These are phyloP conservation scores for Sturnus vulgaris DNA, from an alignment of 2,113 vertebrate genomes.

Conservation along the genomic window DNA sequence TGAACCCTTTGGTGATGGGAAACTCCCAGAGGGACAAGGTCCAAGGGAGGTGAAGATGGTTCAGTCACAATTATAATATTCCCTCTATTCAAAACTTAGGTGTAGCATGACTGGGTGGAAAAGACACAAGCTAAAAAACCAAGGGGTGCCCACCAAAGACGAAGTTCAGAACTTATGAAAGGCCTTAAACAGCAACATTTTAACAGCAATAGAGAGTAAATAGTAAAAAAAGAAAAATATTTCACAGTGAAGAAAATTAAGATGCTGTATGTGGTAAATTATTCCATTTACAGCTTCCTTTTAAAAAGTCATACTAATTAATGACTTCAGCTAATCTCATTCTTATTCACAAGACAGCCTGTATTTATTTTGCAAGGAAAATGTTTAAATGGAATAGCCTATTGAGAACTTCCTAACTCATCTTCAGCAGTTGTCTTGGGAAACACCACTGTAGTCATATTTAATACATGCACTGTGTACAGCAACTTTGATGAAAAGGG, in stretches of 20 bases:
- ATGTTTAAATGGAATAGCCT: slow-evolving; percentile 53
- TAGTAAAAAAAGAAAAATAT: background rate
- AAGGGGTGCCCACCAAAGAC: background rate
- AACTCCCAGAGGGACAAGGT: background rate
- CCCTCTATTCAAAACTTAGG: background rate
- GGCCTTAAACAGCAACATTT: background rate
- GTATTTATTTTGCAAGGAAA: slow-evolving; percentile 69
- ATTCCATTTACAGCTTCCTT: slow-evolving; percentile 27
- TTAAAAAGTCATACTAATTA: slow-evolving; percentile 64
- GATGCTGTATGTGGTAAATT: slow-evolving; percentile 5
- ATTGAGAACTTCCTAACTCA: slow-evolving; percentile 47
- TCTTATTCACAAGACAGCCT: slow-evolving; percentile 56
- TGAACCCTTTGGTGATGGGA: background rate
- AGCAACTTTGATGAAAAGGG: slow-evolving; percentile 48
- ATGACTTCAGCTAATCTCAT: slow-evolving; percentile 63
- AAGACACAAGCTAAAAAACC: background rate
- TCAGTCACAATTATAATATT: background rate
- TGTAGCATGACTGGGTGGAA: background rate
- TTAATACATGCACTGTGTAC: slow-evolving; percentile 44
- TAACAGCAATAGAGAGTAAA: background rate
- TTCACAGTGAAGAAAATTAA: slow-evolving; percentile 19
- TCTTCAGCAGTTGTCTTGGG: slow-evolving; percentile 41
- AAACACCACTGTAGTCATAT: slow-evolving; percentile 44
- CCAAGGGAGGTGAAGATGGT: background rate
- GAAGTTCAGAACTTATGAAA: background rate